Conservation (phyloP, 2,797 vertebrate genomes). For the Bovichtus diacanthus region DNA sequence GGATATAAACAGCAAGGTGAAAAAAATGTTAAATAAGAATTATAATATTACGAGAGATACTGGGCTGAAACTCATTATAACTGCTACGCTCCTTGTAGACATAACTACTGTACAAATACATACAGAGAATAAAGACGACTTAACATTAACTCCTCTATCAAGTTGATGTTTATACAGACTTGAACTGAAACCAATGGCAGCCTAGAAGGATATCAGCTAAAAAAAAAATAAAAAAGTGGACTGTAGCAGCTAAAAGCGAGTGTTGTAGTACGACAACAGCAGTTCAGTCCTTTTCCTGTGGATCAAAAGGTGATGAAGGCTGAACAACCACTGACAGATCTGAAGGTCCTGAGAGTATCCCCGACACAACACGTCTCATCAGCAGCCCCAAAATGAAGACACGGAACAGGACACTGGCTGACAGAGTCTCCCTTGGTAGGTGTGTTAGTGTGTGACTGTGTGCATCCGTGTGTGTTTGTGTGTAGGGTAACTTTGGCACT, state of each 20-base stretch:
- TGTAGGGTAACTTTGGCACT: constrained; percentile 41
- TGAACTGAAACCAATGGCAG: not conserved
- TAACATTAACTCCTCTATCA: not conserved
- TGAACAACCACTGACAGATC: constrained; percentile 57
- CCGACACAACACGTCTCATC: constrained; percentile 60
- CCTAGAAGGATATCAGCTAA: not conserved
- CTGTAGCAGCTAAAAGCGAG: not conserved
- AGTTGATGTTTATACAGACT: not conserved
- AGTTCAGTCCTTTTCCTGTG: constrained; percentile 29
- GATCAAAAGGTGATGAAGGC: constrained; percentile 56
- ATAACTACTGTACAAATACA: not conserved
- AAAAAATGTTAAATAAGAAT: not conserved
- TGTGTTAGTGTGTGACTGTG: constrained; percentile 7
- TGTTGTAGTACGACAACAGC: constrained; percentile 20
- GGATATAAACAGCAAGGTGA: not conserved
- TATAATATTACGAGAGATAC: not conserved
- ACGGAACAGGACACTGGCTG: constrained; percentile 63
- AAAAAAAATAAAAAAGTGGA: not conserved
- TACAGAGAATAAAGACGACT: not conserved
- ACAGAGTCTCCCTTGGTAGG: constrained; percentile 61
- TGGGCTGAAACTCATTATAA: not conserved
- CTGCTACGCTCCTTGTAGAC: not conserved
- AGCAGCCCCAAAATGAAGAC: constrained; percentile 64
- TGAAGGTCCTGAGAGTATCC: constrained; percentile 54
- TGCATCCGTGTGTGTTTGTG: not conserved